Base-by-base conservation (phyloP, 2,888 invertebrate genomes). In the Stenoptilia bipunctidactyla region DNA sequence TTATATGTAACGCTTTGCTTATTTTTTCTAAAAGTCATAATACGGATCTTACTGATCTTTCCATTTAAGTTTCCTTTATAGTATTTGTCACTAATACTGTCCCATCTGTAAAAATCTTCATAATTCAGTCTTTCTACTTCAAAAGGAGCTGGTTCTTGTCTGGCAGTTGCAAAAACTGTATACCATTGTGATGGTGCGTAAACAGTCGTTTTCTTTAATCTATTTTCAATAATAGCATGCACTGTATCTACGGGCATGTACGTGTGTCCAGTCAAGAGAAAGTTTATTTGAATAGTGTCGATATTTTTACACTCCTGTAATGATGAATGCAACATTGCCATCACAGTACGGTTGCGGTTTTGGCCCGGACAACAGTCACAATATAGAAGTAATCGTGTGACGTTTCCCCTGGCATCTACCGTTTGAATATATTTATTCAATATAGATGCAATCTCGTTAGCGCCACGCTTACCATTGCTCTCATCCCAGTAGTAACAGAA, bases 211-310 rank as follows among this genome's bases (percentile, higher is more conserved):
- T 49, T 51, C 40, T 46, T 51, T 13, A 52, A 38, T 39, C 35
- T 42, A 1, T 44, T 51, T 43, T 58, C 56, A 14, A 58, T 58
- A 15, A 49, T 48, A 27, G 55, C 53, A 44, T 62, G 57, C 6
- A 57, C 49, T 15, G 41, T 47, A 40, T 61, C 62, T 1, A 61
- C 60, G 5, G 61, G 55, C 62, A 65, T 63, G 40, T 53, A 53
- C n/a, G 57, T 59, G 42, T 62, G 59, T n/a, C 61, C 61, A 27
- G 57, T 49, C 36, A 55, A 38, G 1, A 53, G 38, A 40, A 35
- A 55, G 37, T 51, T 50, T 2, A 52, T 43, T 41, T 52, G 52
- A 25, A 52, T 46, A 2, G 49, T 46, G 36, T 50, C 40, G 33
- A 54, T 34, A 45, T 49, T 49, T 13, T 42, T 40, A 20, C 40